Evolutionary conservation across 2,113 vertebrate genomes (phyloP), one percentile per base, ranked within the genome.

Genomic region (Percopsis transmontana): DNA sequence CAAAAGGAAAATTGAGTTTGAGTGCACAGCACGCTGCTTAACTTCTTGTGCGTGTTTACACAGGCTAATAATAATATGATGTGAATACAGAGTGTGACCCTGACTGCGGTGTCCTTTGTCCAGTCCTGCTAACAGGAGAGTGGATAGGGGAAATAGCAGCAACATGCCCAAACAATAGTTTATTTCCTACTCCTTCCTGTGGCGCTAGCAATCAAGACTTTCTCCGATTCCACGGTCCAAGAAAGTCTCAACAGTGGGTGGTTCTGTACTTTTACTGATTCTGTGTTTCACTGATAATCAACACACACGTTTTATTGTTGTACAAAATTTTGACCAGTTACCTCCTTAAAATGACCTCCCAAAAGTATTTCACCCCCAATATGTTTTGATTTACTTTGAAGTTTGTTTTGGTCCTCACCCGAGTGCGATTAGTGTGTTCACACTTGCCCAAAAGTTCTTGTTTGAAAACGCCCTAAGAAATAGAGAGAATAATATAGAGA

Each of bases 181-280:
- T 48, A 61, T 68, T 65, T 54, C 52, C 57, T 45, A 23, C 6
- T n/a, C 52, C 40, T 74, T 63, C 71, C 61, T 77, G 66, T 51
- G 42, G 13, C 27, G 61, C 39, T 9, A 14, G 15, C 40, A 53
- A 3, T 68, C 62, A 55, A 16, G 21, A n/a, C n/a, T n/a, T n/a
- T n/a, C n/a, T n/a, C n/a, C 27, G 27, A 4, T n/a, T 1, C 14
- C 72, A 51, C 6, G 50, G 23, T 16, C 18, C 2, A 15, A 44
- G 19, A 24, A 15, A 16, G 16, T n/a, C 54, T 19, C 4, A 11
- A 27, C 16, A n/a, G 40, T 57, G 4, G 40, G 66, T 23, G n/a
- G 42, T 23, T 38, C 20, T 6, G 20, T 21, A 6, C 14, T 27
- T 54, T 62, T 21, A 11, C 23, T 61, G 38, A 21, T 62, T n/a